Evolutionary conservation across 2,113 vertebrate genomes (phyloP).

Genomic region (Dromiciops gliroides): DNA sequence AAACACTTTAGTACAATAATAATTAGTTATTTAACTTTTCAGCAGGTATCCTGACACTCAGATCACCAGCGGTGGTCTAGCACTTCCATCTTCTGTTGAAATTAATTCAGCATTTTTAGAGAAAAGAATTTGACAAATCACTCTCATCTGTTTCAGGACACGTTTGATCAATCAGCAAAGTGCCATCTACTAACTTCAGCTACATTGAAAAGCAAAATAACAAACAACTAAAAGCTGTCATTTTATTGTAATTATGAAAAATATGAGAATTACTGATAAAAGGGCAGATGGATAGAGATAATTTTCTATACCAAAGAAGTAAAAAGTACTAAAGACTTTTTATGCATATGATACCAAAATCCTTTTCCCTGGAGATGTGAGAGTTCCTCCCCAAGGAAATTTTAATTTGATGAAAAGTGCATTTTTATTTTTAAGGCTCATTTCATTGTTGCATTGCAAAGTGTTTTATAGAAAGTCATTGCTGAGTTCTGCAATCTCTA

Average conservation of each 20-base stretch:
- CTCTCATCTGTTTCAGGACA: background rate
- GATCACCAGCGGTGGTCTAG: background rate
- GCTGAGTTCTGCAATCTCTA: background rate
- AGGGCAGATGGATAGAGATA: background rate
- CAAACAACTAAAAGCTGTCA: background rate
- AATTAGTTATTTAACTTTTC: background rate
- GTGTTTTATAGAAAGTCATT: background rate
- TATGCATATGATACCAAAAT: background rate
- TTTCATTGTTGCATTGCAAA: background rate
- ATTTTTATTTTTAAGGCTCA: background rate
- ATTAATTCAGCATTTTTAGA: slow-evolving; percentile 36
- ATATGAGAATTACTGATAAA: background rate
- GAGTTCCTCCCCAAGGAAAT: background rate
- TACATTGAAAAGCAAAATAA: background rate
- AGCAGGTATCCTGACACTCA: background rate
- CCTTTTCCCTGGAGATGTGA: background rate
- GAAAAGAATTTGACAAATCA: background rate
- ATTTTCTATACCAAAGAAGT: background rate
- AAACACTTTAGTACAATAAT: background rate
- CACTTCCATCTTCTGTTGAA: slow-evolving; percentile 3
- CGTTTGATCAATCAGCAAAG: background rate
- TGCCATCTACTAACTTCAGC: background rate
- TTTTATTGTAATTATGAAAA: background rate
- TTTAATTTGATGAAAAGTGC: background rate
- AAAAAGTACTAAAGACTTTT: background rate